Percentiles rank a stretch among this genome's conserved stretches.
Conservation (phyloP, 2,888 invertebrate genomes). For the Drosophila koepferae region DNA sequence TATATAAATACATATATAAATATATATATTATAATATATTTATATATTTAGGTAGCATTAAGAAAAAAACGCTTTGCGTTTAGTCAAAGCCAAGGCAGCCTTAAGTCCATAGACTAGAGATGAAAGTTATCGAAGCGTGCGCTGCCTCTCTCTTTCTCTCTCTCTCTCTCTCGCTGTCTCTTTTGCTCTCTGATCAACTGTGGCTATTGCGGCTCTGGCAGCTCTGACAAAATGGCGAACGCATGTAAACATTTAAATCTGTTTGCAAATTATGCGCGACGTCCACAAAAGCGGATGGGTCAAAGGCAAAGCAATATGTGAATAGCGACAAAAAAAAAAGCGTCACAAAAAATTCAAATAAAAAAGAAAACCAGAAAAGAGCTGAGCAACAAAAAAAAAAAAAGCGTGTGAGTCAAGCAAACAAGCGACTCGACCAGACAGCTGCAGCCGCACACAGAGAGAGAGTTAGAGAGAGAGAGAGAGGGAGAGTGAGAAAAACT, state of each 20-base stretch:
- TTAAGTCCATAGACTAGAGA: not conserved
- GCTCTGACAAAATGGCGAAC: constrained; percentile 59
- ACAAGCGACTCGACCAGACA: constrained; percentile 14
- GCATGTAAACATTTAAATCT: constrained; percentile 75
- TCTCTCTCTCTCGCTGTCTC: not conserved
- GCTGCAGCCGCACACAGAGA: constrained; percentile 12
- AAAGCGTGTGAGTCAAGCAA: constrained; percentile 22
- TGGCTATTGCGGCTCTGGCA: constrained; percentile 40
- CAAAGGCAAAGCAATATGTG: constrained; percentile 22
- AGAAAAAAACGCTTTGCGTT: constrained; percentile 17
- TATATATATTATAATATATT: not conserved
- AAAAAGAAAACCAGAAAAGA: constrained; percentile 8
- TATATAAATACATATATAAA: not conserved
- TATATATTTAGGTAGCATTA: too few species aligned
- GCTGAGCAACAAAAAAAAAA: not conserved
- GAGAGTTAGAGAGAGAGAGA: not conserved
- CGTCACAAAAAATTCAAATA: not conserved
- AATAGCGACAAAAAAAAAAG: constrained; percentile 11
- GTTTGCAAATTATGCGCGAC: constrained; percentile 72
- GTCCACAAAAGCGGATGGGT: constrained; percentile 34
- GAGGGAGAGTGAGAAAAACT: not conserved
- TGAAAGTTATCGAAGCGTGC: constrained; percentile 6
- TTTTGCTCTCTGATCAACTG: constrained; percentile 8
- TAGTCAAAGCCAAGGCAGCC: constrained; percentile 20
- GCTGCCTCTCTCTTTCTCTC: not conserved